These are phyloP conservation scores for Cantharis nigra DNA, from an alignment of 2,888 invertebrate species.

Conservation along the genomic window DNA sequence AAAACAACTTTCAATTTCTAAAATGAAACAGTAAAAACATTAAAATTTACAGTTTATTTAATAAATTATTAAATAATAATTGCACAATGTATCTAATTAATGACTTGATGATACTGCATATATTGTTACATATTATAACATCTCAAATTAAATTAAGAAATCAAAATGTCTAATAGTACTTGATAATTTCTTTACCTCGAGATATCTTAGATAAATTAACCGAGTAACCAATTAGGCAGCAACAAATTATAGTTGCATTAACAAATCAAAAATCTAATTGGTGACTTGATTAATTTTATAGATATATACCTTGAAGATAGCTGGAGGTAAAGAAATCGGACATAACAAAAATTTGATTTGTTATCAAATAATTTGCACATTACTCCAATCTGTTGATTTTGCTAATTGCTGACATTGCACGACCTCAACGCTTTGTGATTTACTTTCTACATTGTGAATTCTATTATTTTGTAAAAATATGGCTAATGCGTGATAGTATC, in stretches of 20 bases:
- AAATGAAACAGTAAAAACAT: neutral
- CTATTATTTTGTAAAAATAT: conserved; percentile 59
- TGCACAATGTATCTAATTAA: neutral
- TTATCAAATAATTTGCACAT: conserved; percentile 16
- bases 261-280: too few relatives aligned
- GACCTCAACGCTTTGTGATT: neutral
- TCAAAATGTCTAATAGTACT: neutral
- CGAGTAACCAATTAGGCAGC: too few relatives aligned
- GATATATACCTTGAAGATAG: too few relatives aligned
- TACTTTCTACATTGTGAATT: conserved; percentile 37
- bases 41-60: neutral
- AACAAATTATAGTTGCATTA: too few relatives aligned
- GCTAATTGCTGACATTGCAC: neutral
- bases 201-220: too few relatives aligned
- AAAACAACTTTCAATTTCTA: neutral
- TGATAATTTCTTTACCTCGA: too few relatives aligned
- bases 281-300: too few relatives aligned
- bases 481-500: conserved; percentile 69
- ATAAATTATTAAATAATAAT: neutral
- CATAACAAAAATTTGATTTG: neutral
- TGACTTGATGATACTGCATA: neutral
- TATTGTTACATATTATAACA: neutral
- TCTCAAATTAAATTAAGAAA: neutral
- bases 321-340: too few relatives aligned
- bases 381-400: neutral